Conservation (phyloP, 64 coral and sea anemone genomes). For the Actinia equina region DNA sequence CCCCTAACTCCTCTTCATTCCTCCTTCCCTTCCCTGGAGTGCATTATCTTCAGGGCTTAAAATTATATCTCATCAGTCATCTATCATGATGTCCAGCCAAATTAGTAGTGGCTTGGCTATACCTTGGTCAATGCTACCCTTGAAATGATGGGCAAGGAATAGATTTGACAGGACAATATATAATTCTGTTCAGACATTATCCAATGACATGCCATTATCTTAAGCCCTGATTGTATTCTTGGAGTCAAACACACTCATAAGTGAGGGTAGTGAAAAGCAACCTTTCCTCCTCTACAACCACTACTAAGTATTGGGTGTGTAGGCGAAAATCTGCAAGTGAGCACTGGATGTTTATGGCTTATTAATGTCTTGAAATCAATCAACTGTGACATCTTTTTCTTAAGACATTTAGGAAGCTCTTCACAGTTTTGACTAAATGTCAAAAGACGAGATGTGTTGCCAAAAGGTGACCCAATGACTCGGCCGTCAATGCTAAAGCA, state of each 20-base stretch:
- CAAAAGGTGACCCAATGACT: constrained; percentile 92
- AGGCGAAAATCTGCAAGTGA: constrained; percentile 78
- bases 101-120: too few relatives aligned
- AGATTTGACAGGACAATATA: too few relatives aligned
- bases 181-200: too few relatives aligned
- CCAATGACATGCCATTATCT: neutral
- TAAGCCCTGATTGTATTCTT: too few relatives aligned
- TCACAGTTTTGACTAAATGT: constrained; percentile 66
- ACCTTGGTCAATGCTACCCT: too few relatives aligned
- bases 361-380: constrained; percentile 77
- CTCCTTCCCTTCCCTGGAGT: too few relatives aligned
- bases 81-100: too few relatives aligned
- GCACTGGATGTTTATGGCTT: constrained; percentile 71
- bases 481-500: constrained; percentile 90
- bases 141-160: too few relatives aligned
- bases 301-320: constrained; percentile 54
- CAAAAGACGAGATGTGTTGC: constrained; percentile 75
- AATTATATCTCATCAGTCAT: too few relatives aligned
- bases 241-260: constrained; percentile 6
- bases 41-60: too few relatives aligned
- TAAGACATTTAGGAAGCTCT: constrained; percentile 58
- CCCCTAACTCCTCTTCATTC: too few relatives aligned
- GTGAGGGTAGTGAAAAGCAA: constrained; percentile 66
- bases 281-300: constrained; percentile 74
- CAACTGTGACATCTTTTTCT: constrained; percentile 39